A percentile compares a stretch with the other conserved stretches of the same genome.
phyloP scores from a whole-genome alignment of 2,888 invertebrate species.

The Lasioglossum oenotherae region DNA sequence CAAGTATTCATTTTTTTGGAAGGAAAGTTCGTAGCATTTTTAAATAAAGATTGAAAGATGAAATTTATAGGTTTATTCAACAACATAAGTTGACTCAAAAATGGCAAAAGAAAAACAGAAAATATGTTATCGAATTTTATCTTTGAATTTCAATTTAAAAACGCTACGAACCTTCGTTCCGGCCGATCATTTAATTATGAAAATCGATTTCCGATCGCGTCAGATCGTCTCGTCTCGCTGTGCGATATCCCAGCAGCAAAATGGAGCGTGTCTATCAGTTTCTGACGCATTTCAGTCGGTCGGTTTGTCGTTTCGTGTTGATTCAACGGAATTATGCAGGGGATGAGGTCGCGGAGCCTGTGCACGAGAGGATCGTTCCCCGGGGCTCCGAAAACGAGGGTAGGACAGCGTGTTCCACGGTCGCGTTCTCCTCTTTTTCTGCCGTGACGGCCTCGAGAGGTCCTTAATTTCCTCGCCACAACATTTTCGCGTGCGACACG shows the following conservation, averaged over 20 bases:
- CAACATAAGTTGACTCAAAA: neutral
- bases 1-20: neutral
- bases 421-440: constrained; percentile 47
- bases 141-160: neutral
- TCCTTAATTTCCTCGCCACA: constrained; percentile 71
- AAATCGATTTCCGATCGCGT: neutral
- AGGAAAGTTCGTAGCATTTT: neutral
- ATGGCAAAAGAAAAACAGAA: neutral
- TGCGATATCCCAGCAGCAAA: neutral
- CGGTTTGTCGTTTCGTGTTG: neutral
- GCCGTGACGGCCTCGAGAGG: constrained; percentile 69
- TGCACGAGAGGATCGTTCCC: constrained; percentile 45
- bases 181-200: neutral
- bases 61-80: neutral
- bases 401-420: constrained; percentile 53
- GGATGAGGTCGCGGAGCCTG: constrained; percentile 21
- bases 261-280: neutral
- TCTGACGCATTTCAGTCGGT: neutral
- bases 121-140: too few species aligned
- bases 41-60: too few species aligned
- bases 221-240: neutral
- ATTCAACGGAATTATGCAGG: neutral
- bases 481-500: constrained; percentile 74
- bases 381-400: constrained; percentile 45
- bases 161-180: too few species aligned